A percentile compares a stretch with the other conserved stretches of the same genome.
phyloP scores from a whole-genome alignment of 2,888 invertebrate species.

The Drosophila setosimentum region DNA sequence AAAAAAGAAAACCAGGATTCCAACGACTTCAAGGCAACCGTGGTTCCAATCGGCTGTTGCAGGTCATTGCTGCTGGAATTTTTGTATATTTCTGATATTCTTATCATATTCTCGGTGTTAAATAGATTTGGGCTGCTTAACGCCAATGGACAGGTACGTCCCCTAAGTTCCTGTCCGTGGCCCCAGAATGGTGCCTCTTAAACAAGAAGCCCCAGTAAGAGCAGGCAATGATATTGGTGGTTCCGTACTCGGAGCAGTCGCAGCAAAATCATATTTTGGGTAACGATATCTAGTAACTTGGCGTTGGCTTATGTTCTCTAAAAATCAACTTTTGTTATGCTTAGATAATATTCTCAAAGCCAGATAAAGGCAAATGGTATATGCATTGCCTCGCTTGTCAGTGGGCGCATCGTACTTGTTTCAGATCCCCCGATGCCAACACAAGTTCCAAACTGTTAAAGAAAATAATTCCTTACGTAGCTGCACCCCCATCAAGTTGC shows the following conservation, averaged over 20 bases:
- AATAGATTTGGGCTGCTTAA: neutral
- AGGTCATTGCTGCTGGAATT: neutral
- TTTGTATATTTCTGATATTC: neutral
- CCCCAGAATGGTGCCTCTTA: slow-evolving; percentile 6
- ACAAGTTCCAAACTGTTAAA: too few relatives aligned
- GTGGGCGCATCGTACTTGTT: slow-evolving; percentile 19
- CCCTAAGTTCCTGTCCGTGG: slow-evolving; percentile 23
- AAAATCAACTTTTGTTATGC: neutral
- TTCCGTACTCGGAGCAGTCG: neutral
- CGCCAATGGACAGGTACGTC: neutral
- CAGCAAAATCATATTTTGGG: slow-evolving; percentile 12
- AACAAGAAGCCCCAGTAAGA: neutral
- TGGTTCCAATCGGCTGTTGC: neutral
- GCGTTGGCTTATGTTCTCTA: neutral
- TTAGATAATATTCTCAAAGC: neutral
- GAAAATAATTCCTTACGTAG: neutral
- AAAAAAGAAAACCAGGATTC: slow-evolving; percentile 10
- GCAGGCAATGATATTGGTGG: neutral
- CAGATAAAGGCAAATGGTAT: neutral
- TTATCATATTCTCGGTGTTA: neutral
- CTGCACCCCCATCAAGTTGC: slow-evolving; percentile 4
- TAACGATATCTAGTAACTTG: neutral
- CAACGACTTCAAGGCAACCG: neutral
- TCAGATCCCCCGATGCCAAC: too few relatives aligned
- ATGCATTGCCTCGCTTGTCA: slow-evolving; percentile 40